Base-by-base conservation (phyloP, 2,888 invertebrate species). In the Nomada ferruginata region DNA sequence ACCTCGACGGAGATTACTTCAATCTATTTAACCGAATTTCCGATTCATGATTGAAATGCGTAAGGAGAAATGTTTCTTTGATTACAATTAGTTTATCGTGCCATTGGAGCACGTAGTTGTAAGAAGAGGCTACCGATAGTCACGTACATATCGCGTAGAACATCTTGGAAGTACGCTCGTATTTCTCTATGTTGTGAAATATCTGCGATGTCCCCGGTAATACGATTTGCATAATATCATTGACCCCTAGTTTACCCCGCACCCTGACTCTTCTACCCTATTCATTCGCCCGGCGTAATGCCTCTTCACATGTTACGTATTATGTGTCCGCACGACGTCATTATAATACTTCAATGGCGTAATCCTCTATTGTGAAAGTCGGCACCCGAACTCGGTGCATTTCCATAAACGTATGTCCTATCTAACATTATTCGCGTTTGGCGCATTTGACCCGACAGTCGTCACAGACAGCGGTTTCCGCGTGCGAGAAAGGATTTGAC, bases 291-390 rank as follows among this genome's bases (percentile, higher is more conserved):
- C 65, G 59, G 68, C 69, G 83, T 82, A 87, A 89, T 88, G 78
- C 86, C 87, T 82, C 86, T 87, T 87, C 87, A 79, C 84, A 82
- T 89, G 86, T 85, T 83, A 87, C 85, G 85, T 84, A 91, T 90
- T 90, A 88, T 90, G 82, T 80, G 79, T 81, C 82, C 86, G 80
- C 84, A 84, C 83, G 82, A 85, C 86, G 83, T 90, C 89, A 91
- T 91, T 91, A 88, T 89, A 88, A 89, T 89, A 89, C 90, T 90
- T 90, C 87, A 90, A 92, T 90, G 80, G 85, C 76, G 85, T 87
- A 90, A 91, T 90, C 90, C 86, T 74, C 88, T 73, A 91, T 91
- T 90, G 89, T 90, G 81, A 82, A 82, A 74, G 76, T 81, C 76
- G 79, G 71, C 75, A 76, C 76, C 75, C 76, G 80, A 85, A 74